phyloP scores from a whole-genome alignment of 2,888 invertebrate genomes.

The Agonopterix heracliana region DNA sequence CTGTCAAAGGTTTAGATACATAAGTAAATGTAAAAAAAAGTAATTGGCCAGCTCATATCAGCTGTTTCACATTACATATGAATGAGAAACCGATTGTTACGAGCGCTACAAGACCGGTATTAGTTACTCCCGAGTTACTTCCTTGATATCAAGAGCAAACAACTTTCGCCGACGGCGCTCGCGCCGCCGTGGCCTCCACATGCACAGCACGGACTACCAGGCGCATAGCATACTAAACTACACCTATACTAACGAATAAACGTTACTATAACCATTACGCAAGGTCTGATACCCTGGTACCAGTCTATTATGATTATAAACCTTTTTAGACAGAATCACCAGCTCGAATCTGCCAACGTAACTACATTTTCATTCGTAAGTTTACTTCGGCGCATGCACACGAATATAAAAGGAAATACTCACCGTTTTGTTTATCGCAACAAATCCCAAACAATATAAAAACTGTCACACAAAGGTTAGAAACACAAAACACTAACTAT shows the following conservation, averaged over 20 bases:
- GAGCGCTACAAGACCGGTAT: conserved; percentile 37
- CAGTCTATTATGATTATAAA: too few relatives aligned
- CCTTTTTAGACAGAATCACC: too few relatives aligned
- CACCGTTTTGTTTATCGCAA: conserved; percentile 68
- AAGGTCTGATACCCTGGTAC: conserved; percentile 25
- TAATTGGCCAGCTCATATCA: too few relatives aligned
- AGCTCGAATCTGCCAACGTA: conserved; percentile 21
- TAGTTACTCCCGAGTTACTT: conserved; percentile 35
- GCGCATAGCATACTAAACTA: conserved; percentile 22
- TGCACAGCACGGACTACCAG: conserved; percentile 25
- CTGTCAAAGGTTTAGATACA: too few relatives aligned
- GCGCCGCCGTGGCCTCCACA: conserved; percentile 19
- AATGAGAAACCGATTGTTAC: background rate
- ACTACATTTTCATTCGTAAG: conserved; percentile 19
- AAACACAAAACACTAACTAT: conserved; percentile 64
- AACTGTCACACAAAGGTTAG: conserved; percentile 68
- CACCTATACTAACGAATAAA: conserved; percentile 21
- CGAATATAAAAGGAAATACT: conserved; percentile 48
- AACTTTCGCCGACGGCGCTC: conserved; percentile 55
- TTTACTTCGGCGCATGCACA: conserved; percentile 19
- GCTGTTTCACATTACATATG: too few relatives aligned
- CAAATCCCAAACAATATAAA: conserved; percentile 70
- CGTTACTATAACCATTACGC: conserved; percentile 38
- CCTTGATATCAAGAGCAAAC: conserved; percentile 64
- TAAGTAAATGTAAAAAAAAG: too few relatives aligned